Evolutionary conservation across 2,888 invertebrate genomes (phyloP).

Genomic region (Plusia festucae): DNA sequence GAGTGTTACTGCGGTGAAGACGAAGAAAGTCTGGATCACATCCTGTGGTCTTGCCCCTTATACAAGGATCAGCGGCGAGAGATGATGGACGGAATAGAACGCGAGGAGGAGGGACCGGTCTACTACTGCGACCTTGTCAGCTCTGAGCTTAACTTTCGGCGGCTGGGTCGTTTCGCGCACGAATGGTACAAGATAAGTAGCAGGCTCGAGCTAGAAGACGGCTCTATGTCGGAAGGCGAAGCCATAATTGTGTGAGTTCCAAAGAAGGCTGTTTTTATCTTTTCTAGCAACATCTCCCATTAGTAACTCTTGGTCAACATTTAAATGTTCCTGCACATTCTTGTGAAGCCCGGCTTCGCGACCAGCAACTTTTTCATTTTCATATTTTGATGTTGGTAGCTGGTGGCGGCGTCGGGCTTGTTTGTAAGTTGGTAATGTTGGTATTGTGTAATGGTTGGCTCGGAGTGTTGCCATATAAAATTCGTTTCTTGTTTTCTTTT

Average conservation of each 20-base stretch:
- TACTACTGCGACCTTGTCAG: conserved; percentile 19
- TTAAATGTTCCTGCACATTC: too few relatives aligned
- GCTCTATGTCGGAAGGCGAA: conserved; percentile 8
- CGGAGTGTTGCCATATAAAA: too few relatives aligned
- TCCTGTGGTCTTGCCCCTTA: conserved; percentile 20
- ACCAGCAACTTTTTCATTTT: too few relatives aligned
- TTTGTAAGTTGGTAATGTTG: too few relatives aligned
- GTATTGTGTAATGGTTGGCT: too few relatives aligned
- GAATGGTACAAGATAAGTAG: background rate
- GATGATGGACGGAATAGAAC: conserved; percentile 17
- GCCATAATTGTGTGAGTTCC: conserved; percentile 4
- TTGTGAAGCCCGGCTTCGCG: too few relatives aligned
- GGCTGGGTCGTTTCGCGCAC: conserved; percentile 14
- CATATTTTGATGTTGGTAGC: too few relatives aligned
- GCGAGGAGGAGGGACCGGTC: conserved; percentile 7
- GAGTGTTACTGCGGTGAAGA: conserved; percentile 24
- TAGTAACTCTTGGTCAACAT: too few relatives aligned
- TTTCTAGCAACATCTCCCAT: too few relatives aligned
- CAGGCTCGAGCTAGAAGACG: background rate
- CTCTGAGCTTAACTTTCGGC: conserved; percentile 17
- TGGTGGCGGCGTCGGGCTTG: too few relatives aligned
- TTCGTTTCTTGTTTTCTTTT: too few relatives aligned
- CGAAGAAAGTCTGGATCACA: conserved; percentile 16
- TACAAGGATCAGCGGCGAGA: background rate
- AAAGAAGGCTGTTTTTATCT: too few relatives aligned